A percentile compares a stretch with the other conserved stretches of the same genome.
Conservation (phyloP, 92 coral and sea anemone species). For the Phenganax stokvisi region DNA sequence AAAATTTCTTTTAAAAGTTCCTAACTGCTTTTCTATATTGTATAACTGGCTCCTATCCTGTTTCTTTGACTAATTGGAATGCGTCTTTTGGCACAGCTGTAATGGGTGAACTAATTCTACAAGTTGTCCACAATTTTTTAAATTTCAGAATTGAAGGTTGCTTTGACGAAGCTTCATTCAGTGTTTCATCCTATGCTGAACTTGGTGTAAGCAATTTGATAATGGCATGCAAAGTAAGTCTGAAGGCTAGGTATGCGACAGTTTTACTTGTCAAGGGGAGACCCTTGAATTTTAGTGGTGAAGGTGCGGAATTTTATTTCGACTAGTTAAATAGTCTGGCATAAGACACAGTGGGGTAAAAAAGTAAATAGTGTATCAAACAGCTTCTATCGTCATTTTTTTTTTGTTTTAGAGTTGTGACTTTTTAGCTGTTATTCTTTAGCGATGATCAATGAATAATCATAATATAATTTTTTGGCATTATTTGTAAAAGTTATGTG, state of each 20-base stretch:
- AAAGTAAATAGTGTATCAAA: not conserved
- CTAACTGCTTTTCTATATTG: too few relatives aligned
- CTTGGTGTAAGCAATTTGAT: conserved; percentile 67
- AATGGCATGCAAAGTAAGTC: conserved; percentile 61
- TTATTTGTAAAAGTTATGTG: too few relatives aligned
- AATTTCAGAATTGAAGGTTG: conserved; percentile 66
- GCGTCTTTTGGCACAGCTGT: not conserved
- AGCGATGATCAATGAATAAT: not conserved
- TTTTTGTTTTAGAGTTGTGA: conserved; percentile 24
- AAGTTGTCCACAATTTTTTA: not conserved
- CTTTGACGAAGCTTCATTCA: conserved; percentile 61
- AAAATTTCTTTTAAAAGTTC: too few relatives aligned
- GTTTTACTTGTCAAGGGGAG: not conserved
- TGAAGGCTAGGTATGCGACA: not conserved
- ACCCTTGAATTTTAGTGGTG: too few relatives aligned
- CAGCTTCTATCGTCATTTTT: not conserved
- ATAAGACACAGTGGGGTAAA: not conserved
- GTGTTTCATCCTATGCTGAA: conserved; percentile 56
- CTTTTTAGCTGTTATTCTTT: conserved; percentile 29
- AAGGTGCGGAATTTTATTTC: not conserved
- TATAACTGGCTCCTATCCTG: too few relatives aligned
- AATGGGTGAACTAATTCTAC: not conserved
- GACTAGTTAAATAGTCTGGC: not conserved
- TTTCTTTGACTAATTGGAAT: too few relatives aligned
- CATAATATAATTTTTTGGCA: conserved; percentile 22